Base-by-base conservation (phyloP, 2,888 invertebrate genomes). In the Xestia c-nigrum region DNA sequence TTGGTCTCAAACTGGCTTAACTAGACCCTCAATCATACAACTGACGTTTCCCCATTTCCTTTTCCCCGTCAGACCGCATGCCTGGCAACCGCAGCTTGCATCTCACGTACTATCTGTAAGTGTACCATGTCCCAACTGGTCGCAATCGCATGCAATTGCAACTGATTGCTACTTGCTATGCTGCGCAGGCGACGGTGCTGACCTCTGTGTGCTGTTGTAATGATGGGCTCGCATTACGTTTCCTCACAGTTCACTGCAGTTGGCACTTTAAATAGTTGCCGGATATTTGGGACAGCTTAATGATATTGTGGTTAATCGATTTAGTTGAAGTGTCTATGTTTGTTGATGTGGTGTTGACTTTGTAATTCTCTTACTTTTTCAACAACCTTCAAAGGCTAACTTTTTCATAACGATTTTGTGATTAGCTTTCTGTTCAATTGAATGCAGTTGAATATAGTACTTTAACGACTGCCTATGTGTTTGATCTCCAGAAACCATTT, bases 181-280 rank as follows among this genome's bases (percentile, higher is more conserved):
- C 88, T 47, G 66, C 66, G 64, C 47, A 71, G 57, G 72, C 73
- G 69, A 38, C 46, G n/a, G 64, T 68, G 55, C 64, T 84, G 83
- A 85, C 83, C 83, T 84, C 83, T 82, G 72, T 10, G 66, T 31
- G 69, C 82, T 85, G 85, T 59, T 69, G 86, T 67, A 79, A 84
- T 70, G 74, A 74, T 74, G 72, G 66, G 63, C 38, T 86, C 59
- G 63, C 68, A 50, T 68, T 65, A 59, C 65, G 46, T 82, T 82
- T 72, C 72, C 57, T 57, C 85, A 82, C 84, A 74, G 74, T 71
- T 57, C 66, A 43, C 46, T 65, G 83, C 65, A 66, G 65, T 71
- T 73, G 69, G 57, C 55, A 75, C 21, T 69, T 57, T 63, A 65
- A 21, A 61, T 52, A 14, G 46, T 46, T 74, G 52, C 50, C 55